Base-by-base conservation (phyloP, 1,140 invertebrate species). In the Aporrectodea caliginosa region DNA sequence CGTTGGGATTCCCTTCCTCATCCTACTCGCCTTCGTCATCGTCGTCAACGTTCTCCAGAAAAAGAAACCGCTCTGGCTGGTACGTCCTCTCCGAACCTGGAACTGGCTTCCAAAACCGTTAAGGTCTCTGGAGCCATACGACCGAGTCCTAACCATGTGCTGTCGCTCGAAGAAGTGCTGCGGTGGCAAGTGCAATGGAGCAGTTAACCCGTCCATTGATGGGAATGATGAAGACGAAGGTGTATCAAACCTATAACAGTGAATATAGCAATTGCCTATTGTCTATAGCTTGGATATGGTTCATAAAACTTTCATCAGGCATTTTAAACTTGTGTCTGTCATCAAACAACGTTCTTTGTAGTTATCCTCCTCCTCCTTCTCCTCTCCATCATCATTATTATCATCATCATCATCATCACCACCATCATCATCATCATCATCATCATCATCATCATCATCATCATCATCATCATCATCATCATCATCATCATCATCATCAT, bases 11-110 rank as follows among this genome's bases (percentile, higher is more conserved):
- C 82, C 84, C 0, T 14, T 86, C 6, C 71, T 83, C 0, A 22
- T 83, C 1, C 14, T 85, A 22, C 31, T 85, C 16, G 22, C 85
- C 14, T 31, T 82, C n/a, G 70, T 87, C 33, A 69, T 84, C 31
- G 32, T 84, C n/a, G 81, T 87, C 12, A 87, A 87, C 70, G 32
- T 77, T 31, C 6, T 77, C n/a, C 58, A 70, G 32, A 73, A 58
- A 12, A 80, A 80, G 75, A 73, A 43, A 31, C 75, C 79, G 1
- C 1, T 71, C 16, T 27, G 35, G 35, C 75, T 80, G n/a, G 75
- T 75, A 0, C 27, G 35, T 2, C 29, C n/a, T 1, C 72, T 79
- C 16, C 29, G 58, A 78, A 77, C 73, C 16, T 79, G 79, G 79
- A n/a, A 75, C 27, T 79, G 34, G 16, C 74, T 79, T 27, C 79